phyloP scores from a whole-genome alignment of 1,140 invertebrate genomes.

The Helicoverpa zea region DNA sequence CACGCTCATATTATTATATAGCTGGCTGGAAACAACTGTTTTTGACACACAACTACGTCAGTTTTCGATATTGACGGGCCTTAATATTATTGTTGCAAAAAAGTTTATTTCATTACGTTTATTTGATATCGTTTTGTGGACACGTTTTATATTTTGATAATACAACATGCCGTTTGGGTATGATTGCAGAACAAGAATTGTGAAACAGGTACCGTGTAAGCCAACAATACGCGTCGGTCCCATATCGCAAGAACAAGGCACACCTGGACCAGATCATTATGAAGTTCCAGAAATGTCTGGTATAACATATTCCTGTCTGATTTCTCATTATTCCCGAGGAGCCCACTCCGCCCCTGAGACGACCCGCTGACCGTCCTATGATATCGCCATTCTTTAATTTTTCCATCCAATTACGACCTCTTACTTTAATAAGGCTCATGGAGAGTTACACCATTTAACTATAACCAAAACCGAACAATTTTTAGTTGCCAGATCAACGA shows the following conservation, averaged over 20 bases:
- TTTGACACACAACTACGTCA: background rate
- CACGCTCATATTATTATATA: background rate
- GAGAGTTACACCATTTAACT: no score
- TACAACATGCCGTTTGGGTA: constrained; percentile 73
- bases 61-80: constrained; percentile 3
- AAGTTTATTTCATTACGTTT: background rate
- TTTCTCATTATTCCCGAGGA: background rate
- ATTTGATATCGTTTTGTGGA: background rate
- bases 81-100: background rate
- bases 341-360: no score
- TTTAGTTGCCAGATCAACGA: no score
- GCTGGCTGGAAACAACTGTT: constrained; percentile 32
- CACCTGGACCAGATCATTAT: constrained; percentile 69
- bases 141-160: constrained; percentile 1
- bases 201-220: constrained; percentile 69
- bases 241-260: constrained; percentile 24
- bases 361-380: no score
- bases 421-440: no score
- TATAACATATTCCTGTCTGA: constrained; percentile 49
- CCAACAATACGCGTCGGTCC: constrained; percentile 57
- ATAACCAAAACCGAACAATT: no score
- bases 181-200: constrained; percentile 69
- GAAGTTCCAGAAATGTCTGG: constrained; percentile 69
- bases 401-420: background rate
- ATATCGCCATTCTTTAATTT: no score